Percentiles rank a stretch among this genome's conserved stretches.
phyloP scores from a whole-genome alignment of 1,140 invertebrate species.

The Drosophila gunungcola region DNA sequence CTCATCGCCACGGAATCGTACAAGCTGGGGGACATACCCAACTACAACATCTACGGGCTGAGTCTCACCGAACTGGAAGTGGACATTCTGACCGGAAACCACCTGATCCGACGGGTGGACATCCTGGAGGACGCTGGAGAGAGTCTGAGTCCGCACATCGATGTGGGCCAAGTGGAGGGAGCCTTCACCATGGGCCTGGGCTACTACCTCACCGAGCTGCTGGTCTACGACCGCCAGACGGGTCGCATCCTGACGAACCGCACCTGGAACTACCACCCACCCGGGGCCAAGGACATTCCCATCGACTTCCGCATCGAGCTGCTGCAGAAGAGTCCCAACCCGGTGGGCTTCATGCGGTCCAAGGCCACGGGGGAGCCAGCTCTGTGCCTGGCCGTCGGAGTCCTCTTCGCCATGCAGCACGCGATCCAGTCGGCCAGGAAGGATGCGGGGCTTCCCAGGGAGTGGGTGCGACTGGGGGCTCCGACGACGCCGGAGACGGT shows the following conservation, averaged over 20 bases:
- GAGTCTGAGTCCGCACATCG: constrained; percentile 89
- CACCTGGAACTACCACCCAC: constrained; percentile 93
- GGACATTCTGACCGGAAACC: constrained; percentile 90
- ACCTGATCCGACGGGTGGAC: constrained; percentile 88
- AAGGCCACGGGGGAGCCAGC: constrained; percentile 94
- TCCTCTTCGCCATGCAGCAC: constrained; percentile 90
- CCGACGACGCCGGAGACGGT: constrained; percentile 85
- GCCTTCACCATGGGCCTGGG: constrained; percentile 94
- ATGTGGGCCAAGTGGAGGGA: constrained; percentile 92
- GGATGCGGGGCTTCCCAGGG: constrained; percentile 86
- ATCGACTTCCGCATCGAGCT: constrained; percentile 92
- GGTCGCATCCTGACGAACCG: constrained; percentile 90
- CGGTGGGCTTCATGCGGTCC: constrained; percentile 89
- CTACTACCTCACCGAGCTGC: constrained; percentile 90
- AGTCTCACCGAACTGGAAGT: constrained; percentile 89
- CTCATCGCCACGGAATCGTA: constrained; percentile 87
- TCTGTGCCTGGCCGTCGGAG: constrained; percentile 87
- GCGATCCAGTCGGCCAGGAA: constrained; percentile 88
- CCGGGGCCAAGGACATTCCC: constrained; percentile 92
- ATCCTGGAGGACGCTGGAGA: constrained; percentile 90
- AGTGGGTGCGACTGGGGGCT: constrained; percentile 85
- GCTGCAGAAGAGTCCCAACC: constrained; percentile 89
- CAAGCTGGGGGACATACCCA: constrained; percentile 70
- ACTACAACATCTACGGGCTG: constrained; percentile 87
- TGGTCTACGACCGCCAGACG: constrained; percentile 88